phyloP scores from a whole-genome alignment of 2,797 vertebrate species.

The Mastacembelus armatus region DNA sequence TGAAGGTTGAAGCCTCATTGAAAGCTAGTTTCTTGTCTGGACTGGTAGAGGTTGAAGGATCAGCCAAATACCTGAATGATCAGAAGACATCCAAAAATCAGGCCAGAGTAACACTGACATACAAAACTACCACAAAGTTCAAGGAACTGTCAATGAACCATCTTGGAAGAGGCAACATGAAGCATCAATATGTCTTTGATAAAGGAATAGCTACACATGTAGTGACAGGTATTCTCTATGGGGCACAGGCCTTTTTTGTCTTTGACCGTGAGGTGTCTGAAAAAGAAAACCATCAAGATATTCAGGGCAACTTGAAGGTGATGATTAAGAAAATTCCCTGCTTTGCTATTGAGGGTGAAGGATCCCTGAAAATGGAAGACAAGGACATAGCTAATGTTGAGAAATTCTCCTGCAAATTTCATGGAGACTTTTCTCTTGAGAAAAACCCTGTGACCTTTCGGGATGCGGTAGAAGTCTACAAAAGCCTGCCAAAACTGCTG shows the following conservation, averaged over 20 bases:
- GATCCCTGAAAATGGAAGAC: slow-evolving; percentile 48
- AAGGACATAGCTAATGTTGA: slow-evolving; percentile 26
- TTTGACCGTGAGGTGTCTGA: slow-evolving; percentile 67
- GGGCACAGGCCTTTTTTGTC: slow-evolving; percentile 75
- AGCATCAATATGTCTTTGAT: slow-evolving; percentile 50
- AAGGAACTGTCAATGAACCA: slow-evolving; percentile 69
- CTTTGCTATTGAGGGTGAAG: slow-evolving; percentile 32
- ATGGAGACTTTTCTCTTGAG: slow-evolving; percentile 62
- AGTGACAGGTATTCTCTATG: slow-evolving; percentile 73
- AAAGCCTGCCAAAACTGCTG: slow-evolving; percentile 58
- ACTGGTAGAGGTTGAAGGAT: slow-evolving; percentile 35
- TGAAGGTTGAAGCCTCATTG: slow-evolving; percentile 43
- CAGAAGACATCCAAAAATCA: neutral
- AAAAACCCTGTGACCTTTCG: slow-evolving; percentile 41
- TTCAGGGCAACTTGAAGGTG: slow-evolving; percentile 56
- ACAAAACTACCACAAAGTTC: slow-evolving; percentile 36
- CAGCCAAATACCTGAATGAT: slow-evolving; percentile 55
- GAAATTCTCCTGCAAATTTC: slow-evolving; percentile 72
- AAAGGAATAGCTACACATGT: slow-evolving; percentile 70
- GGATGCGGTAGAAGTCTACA: slow-evolving; percentile 62
- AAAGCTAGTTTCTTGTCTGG: slow-evolving; percentile 48
- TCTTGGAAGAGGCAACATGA: slow-evolving; percentile 49
- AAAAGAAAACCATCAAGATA: slow-evolving; percentile 49
- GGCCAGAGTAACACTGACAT: slow-evolving; percentile 51
- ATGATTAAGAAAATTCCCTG: slow-evolving; percentile 56